Evolutionary conservation across 2,888 invertebrate genomes (phyloP).

Genomic region (Lagria hirta): DNA sequence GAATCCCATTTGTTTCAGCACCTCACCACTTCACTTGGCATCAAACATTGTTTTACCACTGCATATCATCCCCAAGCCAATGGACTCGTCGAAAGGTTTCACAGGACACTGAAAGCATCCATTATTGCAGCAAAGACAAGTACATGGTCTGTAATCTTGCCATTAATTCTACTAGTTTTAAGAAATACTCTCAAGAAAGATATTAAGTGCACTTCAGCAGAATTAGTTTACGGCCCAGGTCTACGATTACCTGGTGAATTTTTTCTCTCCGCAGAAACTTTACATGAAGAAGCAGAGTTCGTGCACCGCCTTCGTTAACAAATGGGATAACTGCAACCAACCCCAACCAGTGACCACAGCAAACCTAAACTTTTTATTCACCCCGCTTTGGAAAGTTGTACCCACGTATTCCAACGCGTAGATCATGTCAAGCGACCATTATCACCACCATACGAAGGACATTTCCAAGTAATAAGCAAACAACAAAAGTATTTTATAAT

Average conservation of each 20-base stretch:
- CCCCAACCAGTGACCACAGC: conserved; percentile 1
- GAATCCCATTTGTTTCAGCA: too few relatives aligned
- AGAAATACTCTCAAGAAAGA: conserved; percentile 40
- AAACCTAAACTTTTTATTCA: not conserved
- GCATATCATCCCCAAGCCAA: conserved; percentile 46
- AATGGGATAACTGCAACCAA: not conserved
- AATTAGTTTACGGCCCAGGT: conserved; percentile 40
- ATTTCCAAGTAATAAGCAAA: conserved; percentile 1
- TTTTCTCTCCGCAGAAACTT: not conserved
- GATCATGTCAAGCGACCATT: conserved; percentile 1
- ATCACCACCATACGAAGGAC: conserved; percentile 7
- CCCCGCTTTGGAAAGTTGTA: not conserved
- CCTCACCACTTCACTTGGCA: conserved; percentile 3
- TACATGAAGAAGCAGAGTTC: not conserved
- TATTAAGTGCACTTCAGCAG: conserved; percentile 37
- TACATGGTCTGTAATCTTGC: conserved; percentile 42
- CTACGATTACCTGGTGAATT: conserved; percentile 37
- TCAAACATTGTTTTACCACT: conserved; percentile 10
- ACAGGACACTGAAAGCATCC: conserved; percentile 37
- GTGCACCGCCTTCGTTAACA: not conserved
- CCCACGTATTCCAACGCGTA: conserved; percentile 7
- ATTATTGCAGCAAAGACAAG: conserved; percentile 31
- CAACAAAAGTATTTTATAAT: conserved; percentile 3
- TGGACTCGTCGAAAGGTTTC: conserved; percentile 40
- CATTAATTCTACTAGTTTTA: conserved; percentile 43